Evolutionary conservation across 2,797 vertebrate species (phyloP).

Genomic region (Argya squamiceps): DNA sequence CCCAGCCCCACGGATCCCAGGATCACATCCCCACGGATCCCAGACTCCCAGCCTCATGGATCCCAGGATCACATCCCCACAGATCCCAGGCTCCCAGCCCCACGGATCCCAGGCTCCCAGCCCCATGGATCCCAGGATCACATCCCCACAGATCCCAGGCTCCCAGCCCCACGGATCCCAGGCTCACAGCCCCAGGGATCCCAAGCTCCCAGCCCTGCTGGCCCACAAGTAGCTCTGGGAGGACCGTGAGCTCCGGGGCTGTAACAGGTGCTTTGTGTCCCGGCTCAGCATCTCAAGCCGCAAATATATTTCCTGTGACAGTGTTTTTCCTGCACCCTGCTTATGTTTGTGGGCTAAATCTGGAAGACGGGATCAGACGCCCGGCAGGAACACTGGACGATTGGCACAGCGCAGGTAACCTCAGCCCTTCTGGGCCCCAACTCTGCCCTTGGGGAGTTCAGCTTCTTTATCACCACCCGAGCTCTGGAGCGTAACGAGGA

Average conservation of each 20-base stretch:
- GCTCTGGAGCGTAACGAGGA: rapidly evolving
- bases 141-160: no score
- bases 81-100: not conserved
- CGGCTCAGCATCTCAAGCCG: not conserved
- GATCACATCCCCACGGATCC: rapidly evolving
- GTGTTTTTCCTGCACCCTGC: not conserved
- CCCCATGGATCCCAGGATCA: not conserved
- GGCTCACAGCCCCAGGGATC: no score
- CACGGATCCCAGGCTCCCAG: no score
- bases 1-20: rapidly evolving
- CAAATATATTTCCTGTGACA: rapidly evolving
- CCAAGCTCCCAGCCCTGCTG: not conserved
- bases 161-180: no score
- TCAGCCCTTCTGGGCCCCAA: not conserved
- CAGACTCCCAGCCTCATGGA: rapidly evolving
- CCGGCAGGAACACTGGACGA: not conserved
- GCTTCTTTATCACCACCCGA: no score
- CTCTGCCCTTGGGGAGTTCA: not conserved
- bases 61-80: not conserved
- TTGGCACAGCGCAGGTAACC: not conserved
- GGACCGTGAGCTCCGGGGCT: rapidly evolving
- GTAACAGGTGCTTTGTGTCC: not conserved
- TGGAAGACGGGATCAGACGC: not conserved
- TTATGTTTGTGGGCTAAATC: not conserved
- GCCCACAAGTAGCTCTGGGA: rapidly evolving